These are phyloP conservation scores for Brachionus calyciflorus DNA, from an alignment of 1,140 invertebrate species.

Conservation along the genomic window DNA sequence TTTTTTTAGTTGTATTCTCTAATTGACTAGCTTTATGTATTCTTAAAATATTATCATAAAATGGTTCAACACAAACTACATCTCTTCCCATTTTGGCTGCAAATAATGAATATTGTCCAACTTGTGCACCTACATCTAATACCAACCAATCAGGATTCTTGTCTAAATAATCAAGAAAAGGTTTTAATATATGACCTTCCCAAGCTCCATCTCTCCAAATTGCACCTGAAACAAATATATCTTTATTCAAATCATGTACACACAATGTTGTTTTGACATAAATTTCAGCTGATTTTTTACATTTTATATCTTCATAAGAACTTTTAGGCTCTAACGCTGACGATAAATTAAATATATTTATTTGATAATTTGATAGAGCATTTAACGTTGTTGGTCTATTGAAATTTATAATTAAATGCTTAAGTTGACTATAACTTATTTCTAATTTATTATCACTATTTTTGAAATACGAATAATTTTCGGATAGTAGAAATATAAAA, in stretches of 20 bases:
- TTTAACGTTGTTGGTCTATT: too few relatives aligned
- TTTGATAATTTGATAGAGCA: too few relatives aligned
- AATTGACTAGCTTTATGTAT: background rate
- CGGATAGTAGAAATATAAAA: too few relatives aligned
- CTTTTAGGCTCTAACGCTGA: too few relatives aligned
- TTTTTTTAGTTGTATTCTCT: background rate
- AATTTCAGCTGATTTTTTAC: background rate
- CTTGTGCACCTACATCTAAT: conserved; percentile 26
- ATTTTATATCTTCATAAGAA: background rate
- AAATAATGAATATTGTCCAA: conserved; percentile 25
- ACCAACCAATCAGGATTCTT: background rate
- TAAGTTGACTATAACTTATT: too few relatives aligned
- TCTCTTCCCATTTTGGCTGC: background rate
- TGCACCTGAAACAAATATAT: background rate
- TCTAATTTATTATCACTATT: too few relatives aligned
- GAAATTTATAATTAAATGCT: too few relatives aligned
- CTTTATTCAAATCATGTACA: background rate
- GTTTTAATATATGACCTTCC: background rate
- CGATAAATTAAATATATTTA: too few relatives aligned
- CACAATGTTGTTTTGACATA: background rate
- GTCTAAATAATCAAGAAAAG: background rate
- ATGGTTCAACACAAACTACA: background rate
- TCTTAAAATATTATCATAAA: conserved; percentile 12
- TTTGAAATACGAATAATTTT: too few relatives aligned
- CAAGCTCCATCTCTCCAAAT: background rate